These are phyloP conservation scores for Escarpia spicata DNA, from an alignment of 2,888 invertebrate species.

Conservation along the genomic window DNA sequence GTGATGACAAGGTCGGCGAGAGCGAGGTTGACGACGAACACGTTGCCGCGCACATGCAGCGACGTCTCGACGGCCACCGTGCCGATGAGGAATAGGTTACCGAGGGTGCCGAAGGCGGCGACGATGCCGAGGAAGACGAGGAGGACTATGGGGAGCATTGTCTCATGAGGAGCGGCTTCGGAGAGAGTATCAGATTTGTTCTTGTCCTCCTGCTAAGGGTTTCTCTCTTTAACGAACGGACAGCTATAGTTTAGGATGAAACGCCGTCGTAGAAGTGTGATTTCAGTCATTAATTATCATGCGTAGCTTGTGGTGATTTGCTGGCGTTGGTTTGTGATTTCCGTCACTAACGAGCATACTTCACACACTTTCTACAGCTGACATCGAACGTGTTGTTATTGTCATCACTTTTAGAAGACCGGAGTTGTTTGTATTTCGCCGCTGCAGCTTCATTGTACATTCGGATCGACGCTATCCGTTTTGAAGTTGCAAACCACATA, in stretches of 20 bases:
- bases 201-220: not conserved
- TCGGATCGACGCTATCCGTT: not conserved
- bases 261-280: not conserved
- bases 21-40: slow-evolving; percentile 38
- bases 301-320: not conserved
- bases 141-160: not conserved
- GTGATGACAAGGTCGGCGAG: slow-evolving; percentile 37
- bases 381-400: not conserved
- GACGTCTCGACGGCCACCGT: slow-evolving; percentile 30
- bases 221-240: not conserved
- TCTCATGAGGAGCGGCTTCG: not conserved
- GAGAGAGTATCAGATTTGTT: not conserved
- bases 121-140: not conserved
- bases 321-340: too few relatives aligned
- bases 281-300: not conserved
- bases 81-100: slow-evolving; percentile 37
- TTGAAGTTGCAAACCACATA: not conserved
- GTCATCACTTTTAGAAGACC: not conserved
- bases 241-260: not conserved
- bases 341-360: too few relatives aligned
- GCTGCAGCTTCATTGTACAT: not conserved
- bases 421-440: not conserved
- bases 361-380: too few relatives aligned
- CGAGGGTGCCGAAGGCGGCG: slow-evolving; percentile 30
- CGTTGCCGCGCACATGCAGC: slow-evolving; percentile 35